phyloP scores from a whole-genome alignment of 2,113 vertebrate species.

The Pardalotus punctatus region DNA sequence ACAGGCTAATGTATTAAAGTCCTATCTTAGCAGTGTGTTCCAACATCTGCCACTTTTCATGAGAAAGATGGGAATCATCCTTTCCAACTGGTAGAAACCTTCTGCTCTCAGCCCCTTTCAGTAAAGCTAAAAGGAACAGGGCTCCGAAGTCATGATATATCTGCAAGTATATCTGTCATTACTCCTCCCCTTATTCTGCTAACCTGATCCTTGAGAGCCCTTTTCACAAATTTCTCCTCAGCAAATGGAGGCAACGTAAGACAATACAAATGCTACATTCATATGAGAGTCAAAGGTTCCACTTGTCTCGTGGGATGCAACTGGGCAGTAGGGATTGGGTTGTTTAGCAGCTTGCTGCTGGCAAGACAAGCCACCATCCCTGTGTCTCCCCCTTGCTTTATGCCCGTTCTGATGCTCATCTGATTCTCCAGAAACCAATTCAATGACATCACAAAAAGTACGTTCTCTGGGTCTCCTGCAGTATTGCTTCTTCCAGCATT shows the following conservation, averaged over 20 bases:
- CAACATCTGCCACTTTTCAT: not conserved
- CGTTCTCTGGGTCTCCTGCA: not conserved
- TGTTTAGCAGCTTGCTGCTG: not conserved
- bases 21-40: not conserved
- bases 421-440: not conserved
- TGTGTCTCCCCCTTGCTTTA: not conserved
- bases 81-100: not conserved
- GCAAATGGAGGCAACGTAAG: not conserved
- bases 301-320: not conserved
- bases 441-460: not conserved
- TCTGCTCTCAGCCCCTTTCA: not conserved
- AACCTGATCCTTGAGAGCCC: not conserved
- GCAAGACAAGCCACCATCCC: not conserved
- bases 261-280: not conserved
- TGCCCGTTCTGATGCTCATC: not conserved
- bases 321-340: no score
- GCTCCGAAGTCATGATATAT: not conserved
- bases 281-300: not conserved
- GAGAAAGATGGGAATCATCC: not conserved
- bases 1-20: not conserved
- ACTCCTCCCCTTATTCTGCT: not conserved
- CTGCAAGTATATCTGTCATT: not conserved
- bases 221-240: not conserved
- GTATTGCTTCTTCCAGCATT: not conserved
- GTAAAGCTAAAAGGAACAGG: not conserved